Conservation (phyloP, 2,888 invertebrate genomes). For the Idaea straminata region DNA sequence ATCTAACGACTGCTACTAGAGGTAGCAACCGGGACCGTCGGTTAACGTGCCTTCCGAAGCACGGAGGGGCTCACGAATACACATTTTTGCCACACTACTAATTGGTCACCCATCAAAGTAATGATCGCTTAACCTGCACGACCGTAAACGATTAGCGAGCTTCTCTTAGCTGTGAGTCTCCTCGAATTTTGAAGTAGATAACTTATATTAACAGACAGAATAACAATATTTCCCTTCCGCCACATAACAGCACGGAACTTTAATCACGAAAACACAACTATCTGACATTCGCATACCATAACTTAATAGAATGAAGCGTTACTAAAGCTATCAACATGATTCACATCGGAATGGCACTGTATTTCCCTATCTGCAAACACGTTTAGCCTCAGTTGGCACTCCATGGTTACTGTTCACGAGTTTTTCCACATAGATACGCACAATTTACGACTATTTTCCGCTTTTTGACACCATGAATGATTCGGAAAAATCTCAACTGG, state of each 20-base stretch:
- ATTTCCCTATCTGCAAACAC: conserved; percentile 39
- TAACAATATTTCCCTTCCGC: neutral
- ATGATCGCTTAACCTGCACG: no score
- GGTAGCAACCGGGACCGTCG: no score
- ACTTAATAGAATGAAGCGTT: conserved; percentile 7
- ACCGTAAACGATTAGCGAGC: no score
- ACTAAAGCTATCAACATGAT: conserved; percentile 21
- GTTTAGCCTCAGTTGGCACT: conserved; percentile 34
- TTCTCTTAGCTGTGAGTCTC: no score
- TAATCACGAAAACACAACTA: neutral
- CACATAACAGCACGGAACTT: neutral
- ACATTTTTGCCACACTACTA: no score
- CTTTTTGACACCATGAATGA: conserved; percentile 39
- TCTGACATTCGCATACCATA: neutral
- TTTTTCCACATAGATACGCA: conserved; percentile 41
- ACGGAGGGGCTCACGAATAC: no score
- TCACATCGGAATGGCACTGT: conserved; percentile 18
- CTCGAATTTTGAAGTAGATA: no score
- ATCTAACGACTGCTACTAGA: no score
- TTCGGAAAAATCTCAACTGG: conserved; percentile 36
- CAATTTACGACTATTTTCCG: conserved; percentile 50
- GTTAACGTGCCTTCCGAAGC: no score
- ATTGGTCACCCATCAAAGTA: no score
- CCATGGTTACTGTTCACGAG: conserved; percentile 32
- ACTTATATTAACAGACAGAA: neutral